Base-by-base conservation (phyloP, 2,888 invertebrate genomes). In the Drosophila mettleri region DNA sequence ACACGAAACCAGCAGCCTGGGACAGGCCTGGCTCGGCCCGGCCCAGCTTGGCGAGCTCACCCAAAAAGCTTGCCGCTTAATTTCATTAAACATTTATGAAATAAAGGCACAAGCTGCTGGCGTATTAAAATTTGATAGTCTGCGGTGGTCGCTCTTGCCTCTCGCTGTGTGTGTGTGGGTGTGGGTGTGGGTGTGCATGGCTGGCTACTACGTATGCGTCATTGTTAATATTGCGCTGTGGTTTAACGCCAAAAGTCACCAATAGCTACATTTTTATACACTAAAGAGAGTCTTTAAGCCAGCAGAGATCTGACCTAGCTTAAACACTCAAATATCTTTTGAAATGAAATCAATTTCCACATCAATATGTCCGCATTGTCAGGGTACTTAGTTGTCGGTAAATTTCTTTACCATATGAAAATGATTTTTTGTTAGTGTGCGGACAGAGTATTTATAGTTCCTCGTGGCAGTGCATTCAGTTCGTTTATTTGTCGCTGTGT, bases 71-170 rank as follows among this genome's bases (percentile, higher is more conserved):
- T 88, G 85, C 80, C 84, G 88, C 85, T 85, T 85, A 88, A 85
- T 85, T 85, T 85, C 85, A 85, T 86, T 88, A 86, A 86, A 88
- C 88, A 84, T 86, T 81, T 88, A 86, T 86, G 81, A 81, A 79
- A 86, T 76, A 88, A 86, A 88, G 85, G 84, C 88, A 88, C 85
- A 82, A 79, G 78, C 69, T 80, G 82, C 77, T 80, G 86, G 79
- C 73, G 72, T 85, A 88, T 88, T 86, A 84, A 86, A 86, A 88
- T 86, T 86, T 86, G 78, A 88, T 88, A 81, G 81, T 86, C 84
- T 81, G 80, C 85, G 74, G 71, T 72, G 69, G 78, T 78, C 74
- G 62, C 55, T 20, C 46, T 59, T 29, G 27, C 36, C 36, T 6
- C 36, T 36, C 36, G 20, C 39, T 52, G 48, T 58, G 20, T 61